phyloP scores from a whole-genome alignment of 2,113 vertebrate genomes.

The Asarcornis scutulata region DNA sequence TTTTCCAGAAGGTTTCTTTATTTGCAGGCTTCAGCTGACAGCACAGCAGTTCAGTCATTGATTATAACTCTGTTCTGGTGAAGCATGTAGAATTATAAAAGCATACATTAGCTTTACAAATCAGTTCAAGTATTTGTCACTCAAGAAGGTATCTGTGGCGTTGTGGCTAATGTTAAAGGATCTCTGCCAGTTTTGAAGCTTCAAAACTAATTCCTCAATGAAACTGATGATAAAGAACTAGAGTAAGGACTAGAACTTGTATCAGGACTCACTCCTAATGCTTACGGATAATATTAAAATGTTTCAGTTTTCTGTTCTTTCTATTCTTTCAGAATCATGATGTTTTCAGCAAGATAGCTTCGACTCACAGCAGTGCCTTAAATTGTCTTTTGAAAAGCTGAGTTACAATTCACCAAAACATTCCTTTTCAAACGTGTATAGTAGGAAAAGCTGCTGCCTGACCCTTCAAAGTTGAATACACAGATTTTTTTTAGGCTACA shows the following conservation, averaged over 20 bases:
- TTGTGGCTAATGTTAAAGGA: neutral
- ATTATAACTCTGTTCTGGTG: neutral
- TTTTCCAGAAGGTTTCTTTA: neutral
- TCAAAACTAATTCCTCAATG: neutral
- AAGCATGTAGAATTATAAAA: neutral
- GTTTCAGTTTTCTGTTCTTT: neutral
- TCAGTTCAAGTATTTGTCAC: neutral
- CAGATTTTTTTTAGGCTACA: neutral
- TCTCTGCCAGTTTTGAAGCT: neutral
- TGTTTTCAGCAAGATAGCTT: neutral
- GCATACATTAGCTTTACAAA: neutral
- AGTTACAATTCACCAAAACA: neutral
- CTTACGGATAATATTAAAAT: neutral
- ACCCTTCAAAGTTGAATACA: neutral
- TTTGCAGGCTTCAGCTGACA: neutral
- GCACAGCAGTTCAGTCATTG: neutral
- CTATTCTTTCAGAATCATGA: neutral
- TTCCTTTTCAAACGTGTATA: neutral
- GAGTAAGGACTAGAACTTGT: neutral
- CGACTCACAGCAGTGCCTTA: neutral
- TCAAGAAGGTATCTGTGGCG: neutral
- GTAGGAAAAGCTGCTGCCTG: neutral
- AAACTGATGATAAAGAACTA: neutral
- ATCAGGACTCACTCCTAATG: neutral
- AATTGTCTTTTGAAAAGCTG: neutral